A percentile compares a stretch with the other conserved stretches of the same genome.
Evolutionary conservation across 2,797 vertebrate species (phyloP).

Genomic region (Vultur gryphus): DNA sequence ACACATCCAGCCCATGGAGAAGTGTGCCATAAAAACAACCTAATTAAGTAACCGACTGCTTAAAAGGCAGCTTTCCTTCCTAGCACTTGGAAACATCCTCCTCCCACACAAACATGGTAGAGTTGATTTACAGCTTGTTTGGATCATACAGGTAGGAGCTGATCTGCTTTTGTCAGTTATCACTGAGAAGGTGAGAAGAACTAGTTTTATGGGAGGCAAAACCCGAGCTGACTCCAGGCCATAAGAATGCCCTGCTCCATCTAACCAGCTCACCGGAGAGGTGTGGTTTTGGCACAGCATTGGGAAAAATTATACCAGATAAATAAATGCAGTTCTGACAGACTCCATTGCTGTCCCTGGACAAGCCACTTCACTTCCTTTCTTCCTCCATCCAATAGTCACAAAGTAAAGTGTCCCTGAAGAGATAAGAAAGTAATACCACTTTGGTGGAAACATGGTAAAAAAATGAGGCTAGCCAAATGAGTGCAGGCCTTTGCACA

Average conservation of each 20-base stretch:
- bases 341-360: background rate
- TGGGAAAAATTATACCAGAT: background rate
- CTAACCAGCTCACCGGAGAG: background rate
- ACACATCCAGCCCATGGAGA: background rate
- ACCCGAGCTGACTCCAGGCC: background rate
- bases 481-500: background rate
- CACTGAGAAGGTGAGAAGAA: constrained; percentile 11
- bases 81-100: background rate
- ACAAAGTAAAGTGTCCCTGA: background rate
- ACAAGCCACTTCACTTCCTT: background rate
- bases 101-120: background rate
- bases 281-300: background rate
- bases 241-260: background rate
- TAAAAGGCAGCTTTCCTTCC: background rate
- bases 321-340: background rate
- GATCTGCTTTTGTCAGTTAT: constrained; percentile 16
- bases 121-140: background rate
- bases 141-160: background rate
- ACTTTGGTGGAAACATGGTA: background rate
- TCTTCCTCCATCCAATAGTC: background rate
- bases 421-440: background rate
- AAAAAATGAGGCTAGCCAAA: background rate
- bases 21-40: background rate
- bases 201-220: constrained; percentile 3
- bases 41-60: background rate